These are phyloP conservation scores for Malurus melanocephalus DNA, from an alignment of 2,113 vertebrate species.

Conservation along the genomic window DNA sequence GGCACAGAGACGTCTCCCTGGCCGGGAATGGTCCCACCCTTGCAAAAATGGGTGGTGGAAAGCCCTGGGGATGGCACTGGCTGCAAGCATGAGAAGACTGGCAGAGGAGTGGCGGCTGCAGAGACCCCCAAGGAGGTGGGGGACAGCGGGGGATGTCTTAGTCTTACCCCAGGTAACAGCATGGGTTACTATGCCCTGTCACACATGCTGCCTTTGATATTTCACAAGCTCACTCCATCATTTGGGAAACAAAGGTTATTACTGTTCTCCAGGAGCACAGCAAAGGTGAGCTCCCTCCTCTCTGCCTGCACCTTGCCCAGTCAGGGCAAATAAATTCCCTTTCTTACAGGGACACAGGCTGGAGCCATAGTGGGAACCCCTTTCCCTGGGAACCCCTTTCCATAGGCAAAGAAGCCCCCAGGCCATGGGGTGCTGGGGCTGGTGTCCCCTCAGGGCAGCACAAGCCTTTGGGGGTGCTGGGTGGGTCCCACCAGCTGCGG, in stretches of 20 bases:
- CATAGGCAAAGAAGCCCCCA: not conserved
- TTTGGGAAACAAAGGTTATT: not conserved
- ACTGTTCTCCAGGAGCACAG: not conserved
- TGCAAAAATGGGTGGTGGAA: not conserved
- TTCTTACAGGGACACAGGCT: not conserved
- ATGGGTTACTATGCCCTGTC: not conserved
- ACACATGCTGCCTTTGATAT: not conserved
- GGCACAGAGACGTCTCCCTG: not conserved
- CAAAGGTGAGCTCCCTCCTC: not conserved
- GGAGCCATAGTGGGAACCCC: not conserved
- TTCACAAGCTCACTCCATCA: not conserved
- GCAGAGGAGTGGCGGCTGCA: rapidly evolving
- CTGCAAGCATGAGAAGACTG: not conserved
- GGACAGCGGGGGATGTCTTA: not conserved
- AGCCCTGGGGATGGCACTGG: not conserved
- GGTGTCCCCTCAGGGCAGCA: not conserved
- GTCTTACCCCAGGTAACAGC: not conserved
- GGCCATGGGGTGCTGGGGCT: rapidly evolving
- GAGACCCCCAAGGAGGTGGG: rapidly evolving
- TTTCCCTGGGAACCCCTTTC: not conserved
- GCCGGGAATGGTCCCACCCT: not conserved
- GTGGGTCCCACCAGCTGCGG: rapidly evolving
- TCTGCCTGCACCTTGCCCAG: rapidly evolving
- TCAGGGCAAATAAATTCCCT: not conserved
- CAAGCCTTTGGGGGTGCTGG: not conserved